phyloP scores from a whole-genome alignment of 64 coral and sea anemone genomes.

The Trachythela sp. region DNA sequence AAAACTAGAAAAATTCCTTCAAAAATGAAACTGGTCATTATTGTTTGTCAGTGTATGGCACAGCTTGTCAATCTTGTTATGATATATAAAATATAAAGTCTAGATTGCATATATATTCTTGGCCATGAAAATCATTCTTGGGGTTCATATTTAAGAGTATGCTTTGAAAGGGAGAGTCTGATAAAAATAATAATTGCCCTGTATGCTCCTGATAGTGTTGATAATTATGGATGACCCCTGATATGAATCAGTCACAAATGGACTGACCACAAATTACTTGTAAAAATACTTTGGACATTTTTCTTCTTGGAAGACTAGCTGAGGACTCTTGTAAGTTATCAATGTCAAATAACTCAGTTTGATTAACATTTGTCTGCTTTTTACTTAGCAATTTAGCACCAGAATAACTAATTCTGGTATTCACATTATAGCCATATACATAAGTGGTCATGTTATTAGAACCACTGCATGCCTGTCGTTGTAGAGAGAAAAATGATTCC shows the following conservation, averaged over 20 bases:
- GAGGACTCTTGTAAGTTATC: background rate
- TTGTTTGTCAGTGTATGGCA: no score
- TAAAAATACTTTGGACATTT: background rate
- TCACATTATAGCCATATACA: background rate
- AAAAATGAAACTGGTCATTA: no score
- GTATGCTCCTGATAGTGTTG: no score
- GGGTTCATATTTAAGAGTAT: no score
- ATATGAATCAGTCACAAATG: background rate
- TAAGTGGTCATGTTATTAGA: background rate
- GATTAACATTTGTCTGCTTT: background rate
- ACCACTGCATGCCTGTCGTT: slow-evolving; percentile 41
- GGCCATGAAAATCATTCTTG: no score
- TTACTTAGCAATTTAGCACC: background rate
- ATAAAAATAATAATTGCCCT: no score
- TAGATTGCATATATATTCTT: no score
- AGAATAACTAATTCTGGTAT: background rate
- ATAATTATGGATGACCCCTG: no score
- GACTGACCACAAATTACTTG: background rate
- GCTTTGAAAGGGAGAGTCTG: no score
- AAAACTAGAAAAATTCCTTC: no score
- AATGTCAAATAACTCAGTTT: background rate
- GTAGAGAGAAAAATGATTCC: slow-evolving; percentile 29
- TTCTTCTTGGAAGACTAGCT: background rate
- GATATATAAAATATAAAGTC: no score
- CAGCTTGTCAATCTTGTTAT: no score